Conservation (phyloP, 1,140 invertebrate species). For the Solenopsis invicta region DNA sequence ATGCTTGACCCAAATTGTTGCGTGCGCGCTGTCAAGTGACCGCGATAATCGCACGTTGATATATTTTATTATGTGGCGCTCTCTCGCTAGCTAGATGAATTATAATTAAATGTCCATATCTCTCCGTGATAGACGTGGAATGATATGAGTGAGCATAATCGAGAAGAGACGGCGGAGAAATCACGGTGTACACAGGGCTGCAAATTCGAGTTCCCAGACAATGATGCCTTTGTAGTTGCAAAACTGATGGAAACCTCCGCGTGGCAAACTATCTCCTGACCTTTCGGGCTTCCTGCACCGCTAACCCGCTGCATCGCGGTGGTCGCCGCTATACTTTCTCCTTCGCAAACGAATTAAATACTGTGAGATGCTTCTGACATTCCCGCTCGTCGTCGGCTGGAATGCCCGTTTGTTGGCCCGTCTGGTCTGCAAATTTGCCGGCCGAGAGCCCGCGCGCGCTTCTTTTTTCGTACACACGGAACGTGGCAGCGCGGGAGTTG, state of each 20-base stretch:
- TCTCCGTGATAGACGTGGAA: slow-evolving; percentile 16
- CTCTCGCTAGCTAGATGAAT: slow-evolving; percentile 8
- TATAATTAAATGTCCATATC: slow-evolving; percentile 45
- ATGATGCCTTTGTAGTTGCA: slow-evolving; percentile 60
- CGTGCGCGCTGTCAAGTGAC: neutral
- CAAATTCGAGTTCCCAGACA: slow-evolving; percentile 59
- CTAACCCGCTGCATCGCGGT: slow-evolving; percentile 59
- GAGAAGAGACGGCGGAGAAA: slow-evolving; percentile 39
- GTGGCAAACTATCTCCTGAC: slow-evolving; percentile 67
- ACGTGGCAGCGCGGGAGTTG: neutral
- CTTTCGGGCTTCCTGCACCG: slow-evolving; percentile 61
- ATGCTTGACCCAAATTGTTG: neutral
- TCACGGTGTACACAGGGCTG: neutral
- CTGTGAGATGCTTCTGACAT: slow-evolving; percentile 69
- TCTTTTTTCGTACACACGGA: slow-evolving; percentile 16
- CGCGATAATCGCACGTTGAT: neutral
- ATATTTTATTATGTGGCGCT: slow-evolving; percentile 22
- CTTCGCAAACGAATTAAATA: slow-evolving; percentile 68
- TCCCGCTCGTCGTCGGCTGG: slow-evolving; percentile 42
- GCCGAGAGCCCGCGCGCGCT: neutral
- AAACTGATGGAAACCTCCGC: slow-evolving; percentile 47
- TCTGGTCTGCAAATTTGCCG: slow-evolving; percentile 42
- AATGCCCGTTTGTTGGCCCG: slow-evolving; percentile 35
- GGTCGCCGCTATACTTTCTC: slow-evolving; percentile 69
- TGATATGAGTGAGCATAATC: neutral